Conservation (phyloP, 2,888 invertebrate genomes). For the Protodeltote pygarga region DNA sequence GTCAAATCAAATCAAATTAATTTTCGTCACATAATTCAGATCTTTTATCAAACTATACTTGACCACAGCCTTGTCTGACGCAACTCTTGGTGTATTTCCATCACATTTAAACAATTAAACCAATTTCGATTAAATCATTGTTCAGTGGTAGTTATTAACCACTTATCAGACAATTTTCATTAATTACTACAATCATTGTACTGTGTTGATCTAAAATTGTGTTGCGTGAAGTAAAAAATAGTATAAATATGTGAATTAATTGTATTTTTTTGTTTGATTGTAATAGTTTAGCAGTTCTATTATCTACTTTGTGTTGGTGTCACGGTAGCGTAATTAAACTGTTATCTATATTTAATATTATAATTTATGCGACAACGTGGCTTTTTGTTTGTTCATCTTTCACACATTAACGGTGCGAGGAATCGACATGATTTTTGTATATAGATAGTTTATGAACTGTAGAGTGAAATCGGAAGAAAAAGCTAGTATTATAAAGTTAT, state of each 20-base stretch:
- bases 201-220: slow-evolving; percentile 20
- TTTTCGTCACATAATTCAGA: slow-evolving; percentile 6
- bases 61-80: slow-evolving; percentile 40
- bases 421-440: too few species aligned
- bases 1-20: too few species aligned
- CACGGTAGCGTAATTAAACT: slow-evolving; percentile 10
- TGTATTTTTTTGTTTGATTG: slow-evolving; percentile 7
- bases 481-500: too few species aligned
- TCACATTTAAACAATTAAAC: slow-evolving; percentile 30
- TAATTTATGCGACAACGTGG: too few species aligned
- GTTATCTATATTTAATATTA: too few species aligned
- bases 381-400: too few species aligned
- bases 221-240: slow-evolving; percentile 33
- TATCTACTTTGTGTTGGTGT: slow-evolving; percentile 10
- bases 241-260: slow-evolving; percentile 34
- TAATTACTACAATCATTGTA: slow-evolving; percentile 42
- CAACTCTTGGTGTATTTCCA: slow-evolving; percentile 18
- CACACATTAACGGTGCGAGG: too few species aligned
- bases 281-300: too few species aligned
- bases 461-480: too few species aligned
- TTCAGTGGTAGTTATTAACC: slow-evolving; percentile 31
- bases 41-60: slow-evolving; percentile 22
- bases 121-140: slow-evolving; percentile 37
- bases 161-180: slow-evolving; percentile 45
- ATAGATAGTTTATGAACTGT: too few species aligned